Evolutionary conservation across 2,113 vertebrate genomes (phyloP), one percentile per base, ranked within the genome.

Genomic region (Chascanopsetta lugubris): DNA sequence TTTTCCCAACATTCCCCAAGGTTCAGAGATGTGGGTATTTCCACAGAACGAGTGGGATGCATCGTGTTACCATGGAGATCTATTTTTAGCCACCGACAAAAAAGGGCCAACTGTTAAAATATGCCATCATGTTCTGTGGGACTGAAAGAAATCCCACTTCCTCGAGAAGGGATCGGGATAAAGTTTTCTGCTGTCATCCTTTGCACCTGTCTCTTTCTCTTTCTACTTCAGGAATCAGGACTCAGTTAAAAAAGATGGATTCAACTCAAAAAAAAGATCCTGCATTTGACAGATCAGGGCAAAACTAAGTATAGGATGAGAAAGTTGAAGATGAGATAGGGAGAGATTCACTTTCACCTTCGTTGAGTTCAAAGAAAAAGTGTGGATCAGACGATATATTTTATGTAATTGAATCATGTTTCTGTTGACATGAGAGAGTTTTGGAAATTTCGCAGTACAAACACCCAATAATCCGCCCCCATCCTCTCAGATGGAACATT

Each of bases 51-150:
- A 80, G 88, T 88, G 79, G 89, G 87, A 89, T 91, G 89, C 90
- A 86, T 92, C 89, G 82, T 70, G 91, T 93, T 93, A 86, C 92
- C 92, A 93, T 93, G 90, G 92, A 60, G 80, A 93, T 92, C 88
- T 92, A 92, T 93, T 92, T 92, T 89, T 91, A 92, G 78, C 62
- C 54, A 3, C n/a, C 45, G 55, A 69, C 59, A 88, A 82, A 86
- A 81, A 88, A 88, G 74, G 75, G 69, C 71, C 83, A 89, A 84
- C 82, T 90, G 85, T 90, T 93, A 88, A 89, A 89, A 90, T 90
- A 90, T 91, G 88, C 89, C 86, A 75, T 79, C 79, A 80, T 85
- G 75, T 77, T 83, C 68, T 62, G n/a, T 69, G 59, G 64, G 59
- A 77, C 55, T 58, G 74, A 61, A 56, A 55, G 56, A 62, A 62